Evolutionary conservation across 2,888 invertebrate species (phyloP), one percentile per base, ranked within the genome.

Genomic region (Callinectes sapidus): DNA sequence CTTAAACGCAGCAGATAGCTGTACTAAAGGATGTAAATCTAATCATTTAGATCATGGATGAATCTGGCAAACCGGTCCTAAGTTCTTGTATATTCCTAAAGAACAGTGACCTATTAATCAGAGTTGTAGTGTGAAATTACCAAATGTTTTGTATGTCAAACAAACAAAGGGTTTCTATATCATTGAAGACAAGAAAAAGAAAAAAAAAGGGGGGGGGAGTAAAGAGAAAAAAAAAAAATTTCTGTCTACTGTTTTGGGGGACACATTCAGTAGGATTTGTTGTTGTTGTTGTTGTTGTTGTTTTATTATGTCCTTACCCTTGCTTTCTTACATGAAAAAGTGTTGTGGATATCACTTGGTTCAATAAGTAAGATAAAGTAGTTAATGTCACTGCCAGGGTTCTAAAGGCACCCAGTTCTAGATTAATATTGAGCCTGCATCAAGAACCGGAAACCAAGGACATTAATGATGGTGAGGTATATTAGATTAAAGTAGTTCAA

Each of bases 351-450:
- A 89, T 61, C 55, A 66, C 32, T 89, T 2, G 89, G 28, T 89
- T 61, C 66, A 66, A 66, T 18, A 66, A 66, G 28, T 35, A 39
- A 66, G 66, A 89, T 66, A 61, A 66, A 66, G 16, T 89, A 32
- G 66, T 89, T 28, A 89, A 89, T 89, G 66, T 89, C 14, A 89
- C 89, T 61, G 89, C 89, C 39, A 89, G 55, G 18, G n/a, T 89
- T 66, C 28, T 89, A 89, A 89, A 28, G 66, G 54, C 42, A 32
- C 18, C 54, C 28, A 48, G 42, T 88, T 54, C 88, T 54, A 88
- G 54, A 88, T 88, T 32, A 88, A 42, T 88, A 54, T 88, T 88
- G 54, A 88, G 88, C 55, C 54, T 88, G 88, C 48, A n/a, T 88
- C 88, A 88, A 54, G 88, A 88, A 42, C 55, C 88, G 54, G 54